Percentiles rank a stretch among this genome's conserved stretches.
Conservation (phyloP, 2,113 vertebrate species). For the Corythaixoides concolor region DNA sequence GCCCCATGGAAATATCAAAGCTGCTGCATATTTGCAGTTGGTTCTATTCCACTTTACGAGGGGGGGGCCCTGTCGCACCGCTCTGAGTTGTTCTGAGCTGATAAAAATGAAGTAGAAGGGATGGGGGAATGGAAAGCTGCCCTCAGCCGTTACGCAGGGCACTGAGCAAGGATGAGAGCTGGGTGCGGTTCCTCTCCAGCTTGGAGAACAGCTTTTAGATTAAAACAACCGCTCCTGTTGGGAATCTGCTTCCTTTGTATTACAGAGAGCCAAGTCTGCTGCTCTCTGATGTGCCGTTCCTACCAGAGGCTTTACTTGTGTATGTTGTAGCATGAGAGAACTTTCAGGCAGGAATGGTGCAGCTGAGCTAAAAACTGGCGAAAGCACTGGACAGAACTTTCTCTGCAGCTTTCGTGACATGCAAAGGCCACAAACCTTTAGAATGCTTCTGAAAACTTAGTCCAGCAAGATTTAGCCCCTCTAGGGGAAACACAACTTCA, state of each 20-base stretch:
- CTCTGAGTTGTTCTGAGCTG: background rate
- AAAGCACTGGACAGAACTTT: background rate
- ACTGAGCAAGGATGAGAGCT: background rate
- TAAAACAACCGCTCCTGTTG: background rate
- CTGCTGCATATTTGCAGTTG: rapidly evolving
- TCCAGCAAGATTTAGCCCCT: background rate
- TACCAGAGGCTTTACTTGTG: background rate
- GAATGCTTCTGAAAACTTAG: background rate
- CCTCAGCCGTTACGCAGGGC: background rate
- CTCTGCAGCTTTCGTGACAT: background rate
- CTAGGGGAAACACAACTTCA: background rate
- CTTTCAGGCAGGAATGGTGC: background rate
- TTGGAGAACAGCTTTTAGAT: background rate
- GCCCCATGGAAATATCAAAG: background rate
- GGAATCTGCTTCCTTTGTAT: background rate
- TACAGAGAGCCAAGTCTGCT: background rate
- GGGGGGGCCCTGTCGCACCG: background rate
- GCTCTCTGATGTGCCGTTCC: background rate
- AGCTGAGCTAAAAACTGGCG: background rate
- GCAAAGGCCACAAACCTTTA: background rate
- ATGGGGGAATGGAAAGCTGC: background rate
- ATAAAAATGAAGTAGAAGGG: background rate
- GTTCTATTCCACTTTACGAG: background rate
- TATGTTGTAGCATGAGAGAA: background rate
- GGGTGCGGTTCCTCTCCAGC: background rate